phyloP scores from a whole-genome alignment of 2,888 invertebrate genomes.

The Amiota communis region DNA sequence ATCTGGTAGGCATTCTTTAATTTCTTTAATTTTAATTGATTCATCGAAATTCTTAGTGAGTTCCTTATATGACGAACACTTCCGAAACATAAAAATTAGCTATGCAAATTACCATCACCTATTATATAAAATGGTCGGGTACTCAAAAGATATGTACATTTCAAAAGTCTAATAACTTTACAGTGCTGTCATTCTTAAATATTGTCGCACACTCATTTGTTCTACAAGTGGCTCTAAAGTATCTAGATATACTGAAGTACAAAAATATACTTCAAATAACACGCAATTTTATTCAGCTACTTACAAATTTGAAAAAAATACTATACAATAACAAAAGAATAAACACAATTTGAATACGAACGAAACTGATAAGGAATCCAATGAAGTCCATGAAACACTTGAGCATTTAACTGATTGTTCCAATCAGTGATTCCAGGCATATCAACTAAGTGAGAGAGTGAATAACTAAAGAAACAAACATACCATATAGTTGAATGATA shows the following conservation, averaged over 20 bases:
- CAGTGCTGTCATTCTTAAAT: neutral
- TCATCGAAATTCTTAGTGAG: no score
- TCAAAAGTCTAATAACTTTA: no score
- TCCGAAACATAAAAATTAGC: no score
- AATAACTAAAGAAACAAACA: conserved; percentile 11
- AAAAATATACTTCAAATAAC: neutral
- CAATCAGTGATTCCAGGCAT: conserved; percentile 62
- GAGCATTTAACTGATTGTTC: conserved; percentile 62
- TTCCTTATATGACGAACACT: no score
- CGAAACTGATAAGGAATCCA: conserved; percentile 44
- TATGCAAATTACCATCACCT: no score
- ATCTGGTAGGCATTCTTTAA: no score
- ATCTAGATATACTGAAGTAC: conserved; percentile 26
- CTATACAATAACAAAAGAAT: conserved; percentile 23
- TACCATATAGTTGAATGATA: neutral
- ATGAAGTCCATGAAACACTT: conserved; percentile 43
- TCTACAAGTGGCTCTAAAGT: conserved; percentile 7
- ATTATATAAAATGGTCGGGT: no score
- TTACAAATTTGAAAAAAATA: conserved; percentile 46
- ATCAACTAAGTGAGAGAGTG: conserved; percentile 48
- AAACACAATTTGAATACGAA: conserved; percentile 54
- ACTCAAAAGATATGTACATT: no score
- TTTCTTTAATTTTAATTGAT: no score
- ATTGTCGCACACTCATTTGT: conserved; percentile 8
- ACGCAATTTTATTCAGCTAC: conserved; percentile 58